A percentile compares a stretch with the other conserved stretches of the same genome.
phyloP scores from a whole-genome alignment of 2,113 vertebrate genomes.

The Chloroceryle aenea region DNA sequence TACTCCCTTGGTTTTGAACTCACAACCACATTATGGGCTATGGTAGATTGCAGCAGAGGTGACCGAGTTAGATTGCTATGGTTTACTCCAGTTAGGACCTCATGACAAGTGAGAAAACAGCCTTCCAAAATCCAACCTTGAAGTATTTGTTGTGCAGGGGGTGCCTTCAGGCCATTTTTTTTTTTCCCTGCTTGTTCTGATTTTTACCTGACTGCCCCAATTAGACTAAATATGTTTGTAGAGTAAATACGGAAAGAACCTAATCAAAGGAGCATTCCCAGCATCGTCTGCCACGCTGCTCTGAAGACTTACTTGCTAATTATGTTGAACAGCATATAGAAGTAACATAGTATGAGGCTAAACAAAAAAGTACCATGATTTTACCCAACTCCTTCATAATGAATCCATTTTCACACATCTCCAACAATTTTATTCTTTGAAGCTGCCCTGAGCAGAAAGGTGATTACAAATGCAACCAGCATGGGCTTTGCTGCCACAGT shows the following conservation, averaged over 20 bases:
- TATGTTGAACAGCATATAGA: not conserved
- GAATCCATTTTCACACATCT: conserved; percentile 17
- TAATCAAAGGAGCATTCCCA: not conserved
- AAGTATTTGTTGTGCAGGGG: not conserved
- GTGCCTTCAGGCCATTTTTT: not conserved
- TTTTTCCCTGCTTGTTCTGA: not conserved
- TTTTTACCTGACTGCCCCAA: not conserved
- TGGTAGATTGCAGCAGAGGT: fast-evolving
- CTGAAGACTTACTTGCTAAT: not conserved
- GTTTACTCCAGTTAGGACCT: not conserved
- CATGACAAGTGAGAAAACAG: not conserved
- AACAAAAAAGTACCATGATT: not conserved
- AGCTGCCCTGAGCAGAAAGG: conserved; percentile 18
- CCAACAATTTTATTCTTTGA: conserved; percentile 18
- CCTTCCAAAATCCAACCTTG: not conserved
- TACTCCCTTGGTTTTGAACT: not conserved
- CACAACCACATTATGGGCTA: not conserved
- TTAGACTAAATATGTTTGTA: not conserved
- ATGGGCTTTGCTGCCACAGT: not conserved
- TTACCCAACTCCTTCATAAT: conserved; percentile 22
- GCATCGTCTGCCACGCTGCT: not conserved
- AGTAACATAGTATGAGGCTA: not conserved
- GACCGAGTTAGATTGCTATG: not conserved
- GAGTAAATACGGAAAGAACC: conserved; percentile 10
- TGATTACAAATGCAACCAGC: not conserved